Evolutionary conservation across 1,140 invertebrate species (phyloP).

Genomic region (Eurosta solidaginis): DNA sequence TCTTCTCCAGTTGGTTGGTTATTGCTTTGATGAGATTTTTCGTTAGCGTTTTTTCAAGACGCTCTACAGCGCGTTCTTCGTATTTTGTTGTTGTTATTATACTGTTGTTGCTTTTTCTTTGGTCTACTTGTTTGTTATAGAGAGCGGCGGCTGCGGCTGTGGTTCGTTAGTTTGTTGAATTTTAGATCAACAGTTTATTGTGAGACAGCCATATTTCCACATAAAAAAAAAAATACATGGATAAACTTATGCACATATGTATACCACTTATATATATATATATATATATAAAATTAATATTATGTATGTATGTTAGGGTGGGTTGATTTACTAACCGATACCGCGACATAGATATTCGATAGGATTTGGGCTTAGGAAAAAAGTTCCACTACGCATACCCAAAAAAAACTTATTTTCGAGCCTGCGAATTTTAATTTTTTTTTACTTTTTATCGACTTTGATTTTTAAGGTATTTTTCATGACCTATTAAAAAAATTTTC

Average conservation of each 20-base stretch:
- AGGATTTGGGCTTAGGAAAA: no score
- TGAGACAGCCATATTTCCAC: neutral
- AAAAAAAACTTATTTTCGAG: no score
- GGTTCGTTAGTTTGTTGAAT: conserved; percentile 26
- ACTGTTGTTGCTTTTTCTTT: neutral
- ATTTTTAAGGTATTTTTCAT: no score
- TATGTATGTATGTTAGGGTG: no score
- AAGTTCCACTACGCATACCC: no score
- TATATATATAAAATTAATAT: no score
- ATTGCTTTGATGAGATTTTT: neutral
- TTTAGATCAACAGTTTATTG: conserved; percentile 9
- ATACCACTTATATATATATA: neutral
- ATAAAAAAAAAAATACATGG: neutral
- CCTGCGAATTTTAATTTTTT: no score
- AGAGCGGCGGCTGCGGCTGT: neutral
- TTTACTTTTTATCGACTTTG: no score
- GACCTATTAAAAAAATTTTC: no score
- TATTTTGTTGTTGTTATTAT: neutral
- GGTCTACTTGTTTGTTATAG: neutral
- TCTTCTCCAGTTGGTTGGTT: conserved; percentile 24
- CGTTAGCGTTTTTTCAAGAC: neutral
- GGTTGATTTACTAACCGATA: no score
- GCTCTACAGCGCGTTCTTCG: neutral
- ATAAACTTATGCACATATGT: neutral
- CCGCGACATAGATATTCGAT: no score